Evolutionary conservation across 2,888 invertebrate species (phyloP), one percentile per base, ranked within the genome.

Genomic region (Diadegma fenestrale): DNA sequence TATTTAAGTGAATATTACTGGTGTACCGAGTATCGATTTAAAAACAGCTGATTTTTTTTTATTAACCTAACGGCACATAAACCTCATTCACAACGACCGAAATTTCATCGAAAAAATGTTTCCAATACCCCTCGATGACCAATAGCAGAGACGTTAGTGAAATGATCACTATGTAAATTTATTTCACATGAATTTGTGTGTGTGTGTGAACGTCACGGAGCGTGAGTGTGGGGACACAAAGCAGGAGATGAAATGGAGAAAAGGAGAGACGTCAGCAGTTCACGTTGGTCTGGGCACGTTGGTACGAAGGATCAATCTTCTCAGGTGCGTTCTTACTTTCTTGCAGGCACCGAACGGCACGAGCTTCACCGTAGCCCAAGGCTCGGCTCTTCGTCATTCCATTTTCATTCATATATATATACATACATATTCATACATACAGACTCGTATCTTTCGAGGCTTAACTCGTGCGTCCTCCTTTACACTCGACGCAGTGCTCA

Each of bases 291-390:
- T 43, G 26, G 41, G 72, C n/a, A 22, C 37, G 66, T 54, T 54
- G 51, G 19, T 41, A 73, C 22, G 63, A 30, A 54, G 78, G 43
- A 63, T 83, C 66, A 66, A 75, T 85, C 81, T 81, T 72, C 37
- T 61, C 61, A 26, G 48, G 68, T 81, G 48, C 54, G 71, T 86
- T 89, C 86, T 89, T 85, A 85, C 82, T 85, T 85, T 85, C 85
- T 63, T 84, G 85, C 83, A 48, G 69, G 78, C 84, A 75, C 82
- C 84, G 89, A 91, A 91, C 89, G 91, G 90, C 88, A 91, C 90
- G 88, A 85, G 89, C 88, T 90, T 88, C 87, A 85, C 89, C 88
- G 87, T 88, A 45, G 77, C 87, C 84, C 80, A 81, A 85, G 86
- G 80, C 80, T 80, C 80, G 10, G 22, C 37, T 54, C 68, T 51